Evolutionary conservation across 2,113 vertebrate genomes (phyloP).

Genomic region (Picathartes gymnocephalus): DNA sequence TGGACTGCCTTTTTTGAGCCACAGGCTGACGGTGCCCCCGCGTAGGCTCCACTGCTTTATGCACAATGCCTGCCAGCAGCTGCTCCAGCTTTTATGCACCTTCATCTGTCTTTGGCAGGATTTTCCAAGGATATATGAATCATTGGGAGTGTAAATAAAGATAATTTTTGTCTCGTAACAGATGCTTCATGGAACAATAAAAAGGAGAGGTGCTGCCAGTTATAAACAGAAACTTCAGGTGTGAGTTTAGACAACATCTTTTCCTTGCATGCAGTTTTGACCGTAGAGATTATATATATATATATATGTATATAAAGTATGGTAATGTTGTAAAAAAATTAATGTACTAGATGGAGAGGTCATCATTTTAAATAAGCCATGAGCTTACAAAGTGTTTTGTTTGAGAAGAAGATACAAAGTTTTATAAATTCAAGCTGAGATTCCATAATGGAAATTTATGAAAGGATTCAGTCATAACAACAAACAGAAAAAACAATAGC

Average conservation of each 20-base stretch:
- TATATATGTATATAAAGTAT: too few species aligned
- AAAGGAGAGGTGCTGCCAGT: neutral
- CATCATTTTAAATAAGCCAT: neutral
- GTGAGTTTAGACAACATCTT: neutral
- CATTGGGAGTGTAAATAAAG: neutral
- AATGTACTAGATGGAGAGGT: neutral
- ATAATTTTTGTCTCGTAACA: neutral
- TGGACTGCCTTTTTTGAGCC: neutral
- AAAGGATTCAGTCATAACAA: neutral
- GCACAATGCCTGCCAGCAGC: neutral
- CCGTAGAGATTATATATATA: neutral
- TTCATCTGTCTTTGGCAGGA: neutral
- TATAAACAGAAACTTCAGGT: neutral
- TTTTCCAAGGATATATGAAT: neutral
- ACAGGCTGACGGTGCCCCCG: fast-evolving
- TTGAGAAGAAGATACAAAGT: neutral
- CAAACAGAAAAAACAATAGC: neutral
- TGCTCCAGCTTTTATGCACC: neutral
- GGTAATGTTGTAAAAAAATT: neutral
- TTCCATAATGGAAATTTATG: neutral
- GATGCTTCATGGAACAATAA: neutral
- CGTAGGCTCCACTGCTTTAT: neutral
- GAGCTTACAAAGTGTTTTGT: neutral
- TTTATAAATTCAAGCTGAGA: neutral
- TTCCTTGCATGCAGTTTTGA: neutral